These are phyloP conservation scores for Harpegnathos saltator DNA, from an alignment of 1,140 invertebrate species.

Conservation along the genomic window DNA sequence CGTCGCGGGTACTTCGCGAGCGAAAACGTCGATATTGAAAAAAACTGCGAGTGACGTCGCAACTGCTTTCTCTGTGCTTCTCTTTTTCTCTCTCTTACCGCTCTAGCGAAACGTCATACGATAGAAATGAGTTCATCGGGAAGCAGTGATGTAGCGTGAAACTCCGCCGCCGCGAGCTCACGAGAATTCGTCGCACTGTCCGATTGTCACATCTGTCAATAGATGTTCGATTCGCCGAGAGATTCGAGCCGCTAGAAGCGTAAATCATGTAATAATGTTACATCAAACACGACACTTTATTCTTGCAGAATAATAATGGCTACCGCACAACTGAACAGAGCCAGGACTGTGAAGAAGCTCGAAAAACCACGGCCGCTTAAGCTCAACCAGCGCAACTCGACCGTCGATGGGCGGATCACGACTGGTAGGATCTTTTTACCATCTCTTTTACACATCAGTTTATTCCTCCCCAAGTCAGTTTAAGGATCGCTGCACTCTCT, in stretches of 20 bases:
- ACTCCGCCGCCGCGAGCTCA: not conserved
- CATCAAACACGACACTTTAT: not conserved
- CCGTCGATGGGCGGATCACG: constrained; percentile 84
- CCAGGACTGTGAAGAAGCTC: constrained; percentile 89
- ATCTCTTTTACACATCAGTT: not conserved
- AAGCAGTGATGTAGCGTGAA: not conserved
- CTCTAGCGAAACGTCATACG: not conserved
- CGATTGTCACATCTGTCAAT: too few species aligned
- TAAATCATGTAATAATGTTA: not conserved
- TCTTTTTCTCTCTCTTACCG: constrained; percentile 1
- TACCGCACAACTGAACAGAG: constrained; percentile 81
- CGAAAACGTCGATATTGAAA: too few species aligned
- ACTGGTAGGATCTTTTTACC: constrained; percentile 76
- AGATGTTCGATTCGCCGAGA: too few species aligned
- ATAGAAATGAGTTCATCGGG: constrained; percentile 9
- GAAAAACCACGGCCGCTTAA: constrained; percentile 91
- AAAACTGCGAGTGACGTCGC: too few species aligned
- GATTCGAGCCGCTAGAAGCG: too few species aligned
- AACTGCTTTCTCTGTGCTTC: not conserved
- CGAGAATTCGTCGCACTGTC: not conserved
- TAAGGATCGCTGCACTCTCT: not conserved
- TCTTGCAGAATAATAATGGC: constrained; percentile 78
- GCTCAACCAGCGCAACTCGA: constrained; percentile 82
- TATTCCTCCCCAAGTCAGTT: not conserved
- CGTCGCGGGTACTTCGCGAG: too few species aligned